phyloP scores from a whole-genome alignment of 2,113 vertebrate species.

The Laterallus jamaicensis region DNA sequence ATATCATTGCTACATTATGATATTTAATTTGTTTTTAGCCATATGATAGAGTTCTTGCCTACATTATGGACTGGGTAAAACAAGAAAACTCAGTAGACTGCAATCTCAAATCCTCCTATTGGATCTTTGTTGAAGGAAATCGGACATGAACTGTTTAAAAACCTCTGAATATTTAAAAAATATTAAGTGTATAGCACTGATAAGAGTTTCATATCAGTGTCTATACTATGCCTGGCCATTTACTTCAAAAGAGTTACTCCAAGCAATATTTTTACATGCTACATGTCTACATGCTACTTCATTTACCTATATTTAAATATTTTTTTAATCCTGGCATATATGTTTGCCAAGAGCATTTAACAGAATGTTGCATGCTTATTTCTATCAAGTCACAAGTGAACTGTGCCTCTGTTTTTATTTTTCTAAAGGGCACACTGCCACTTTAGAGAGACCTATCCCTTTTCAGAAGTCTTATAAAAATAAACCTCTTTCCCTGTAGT shows the following conservation, averaged over 20 bases:
- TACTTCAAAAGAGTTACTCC: neutral
- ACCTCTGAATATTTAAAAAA: neutral
- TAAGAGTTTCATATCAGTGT: neutral
- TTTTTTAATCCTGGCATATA: neutral
- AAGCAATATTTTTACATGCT: neutral
- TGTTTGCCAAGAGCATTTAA: neutral
- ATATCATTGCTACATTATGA: neutral
- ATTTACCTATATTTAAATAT: neutral
- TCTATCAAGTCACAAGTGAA: constrained; percentile 84
- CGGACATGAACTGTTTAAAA: neutral
- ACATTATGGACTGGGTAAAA: neutral
- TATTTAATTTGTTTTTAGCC: neutral
- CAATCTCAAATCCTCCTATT: neutral
- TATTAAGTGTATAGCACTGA: neutral
- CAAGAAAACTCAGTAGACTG: neutral
- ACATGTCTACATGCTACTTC: neutral
- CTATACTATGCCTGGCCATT: neutral
- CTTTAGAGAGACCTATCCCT: constrained; percentile 78
- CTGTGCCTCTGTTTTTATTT: constrained; percentile 71
- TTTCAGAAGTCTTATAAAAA: constrained; percentile 29
- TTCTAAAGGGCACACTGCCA: constrained; percentile 70
- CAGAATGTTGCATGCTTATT: neutral
- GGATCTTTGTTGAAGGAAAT: neutral
- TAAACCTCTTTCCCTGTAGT: neutral
- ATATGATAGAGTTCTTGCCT: neutral